Conservation (phyloP, 2,888 invertebrate genomes). For the Punctoribates punctum region DNA sequence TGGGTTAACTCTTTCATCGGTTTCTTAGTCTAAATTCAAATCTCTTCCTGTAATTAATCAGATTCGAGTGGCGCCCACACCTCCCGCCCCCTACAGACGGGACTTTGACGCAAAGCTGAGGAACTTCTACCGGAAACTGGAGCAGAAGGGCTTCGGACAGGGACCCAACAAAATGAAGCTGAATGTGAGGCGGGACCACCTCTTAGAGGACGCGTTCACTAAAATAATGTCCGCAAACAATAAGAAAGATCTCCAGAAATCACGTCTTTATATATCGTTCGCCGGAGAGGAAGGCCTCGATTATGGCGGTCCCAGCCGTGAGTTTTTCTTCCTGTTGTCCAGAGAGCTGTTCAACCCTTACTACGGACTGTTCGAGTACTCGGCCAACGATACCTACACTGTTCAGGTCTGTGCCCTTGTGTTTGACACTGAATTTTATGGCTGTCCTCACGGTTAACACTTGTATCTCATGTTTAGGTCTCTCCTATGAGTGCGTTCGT, state of each 20-base stretch:
- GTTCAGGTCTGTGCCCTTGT: conserved; percentile 59
- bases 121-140: conserved; percentile 88
- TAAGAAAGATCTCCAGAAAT: conserved; percentile 90
- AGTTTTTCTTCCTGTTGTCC: conserved; percentile 96
- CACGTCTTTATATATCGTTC: conserved; percentile 81
- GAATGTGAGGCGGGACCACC: conserved; percentile 84
- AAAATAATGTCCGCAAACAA: conserved; percentile 87
- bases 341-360: conserved; percentile 96
- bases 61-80: conserved; percentile 51
- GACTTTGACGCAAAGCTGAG: conserved; percentile 93
- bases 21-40: too few relatives aligned
- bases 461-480: conserved; percentile 2
- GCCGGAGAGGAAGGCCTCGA: conserved; percentile 90
- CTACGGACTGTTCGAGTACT: conserved; percentile 96
- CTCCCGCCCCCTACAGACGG: conserved; percentile 82
- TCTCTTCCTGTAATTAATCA: conserved; percentile 4
- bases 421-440: not conserved
- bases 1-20: not conserved
- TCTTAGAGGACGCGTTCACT: conserved; percentile 92
- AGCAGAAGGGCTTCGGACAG: conserved; percentile 94
- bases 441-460: not conserved
- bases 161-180: conserved; percentile 96
- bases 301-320: conserved; percentile 94
- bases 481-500: conserved; percentile 91
- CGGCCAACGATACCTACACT: conserved; percentile 95